Percentiles rank a stretch among this genome's conserved stretches.
These are phyloP conservation scores for Anser cygnoides DNA, from an alignment of 2,113 vertebrate genomes.

Conservation along the genomic window DNA sequence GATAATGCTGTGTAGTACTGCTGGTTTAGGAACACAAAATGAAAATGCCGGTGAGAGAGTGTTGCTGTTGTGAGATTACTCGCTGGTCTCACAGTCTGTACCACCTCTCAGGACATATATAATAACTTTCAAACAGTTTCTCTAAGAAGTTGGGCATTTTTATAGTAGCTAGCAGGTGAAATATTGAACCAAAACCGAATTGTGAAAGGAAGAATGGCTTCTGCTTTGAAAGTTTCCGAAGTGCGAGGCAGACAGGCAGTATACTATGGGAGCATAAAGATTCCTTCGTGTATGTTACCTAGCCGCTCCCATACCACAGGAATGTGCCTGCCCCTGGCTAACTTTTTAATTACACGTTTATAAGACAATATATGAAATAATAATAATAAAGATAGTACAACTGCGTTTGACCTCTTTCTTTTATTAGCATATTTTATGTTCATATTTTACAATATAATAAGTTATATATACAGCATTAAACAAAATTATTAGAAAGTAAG, in stretches of 20 bases:
- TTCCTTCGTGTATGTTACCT: constrained; percentile 56
- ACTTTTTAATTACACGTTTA: constrained; percentile 67
- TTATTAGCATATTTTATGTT: constrained; percentile 73
- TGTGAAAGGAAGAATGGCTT: background rate
- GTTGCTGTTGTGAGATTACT: background rate
- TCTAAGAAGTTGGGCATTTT: background rate
- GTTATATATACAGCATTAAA: constrained; percentile 81
- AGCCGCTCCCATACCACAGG: constrained; percentile 58
- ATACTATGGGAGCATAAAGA: constrained; percentile 47
- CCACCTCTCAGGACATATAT: background rate
- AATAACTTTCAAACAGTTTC: background rate
- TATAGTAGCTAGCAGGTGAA: background rate
- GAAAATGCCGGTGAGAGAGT: background rate
- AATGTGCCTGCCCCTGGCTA: constrained; percentile 62
- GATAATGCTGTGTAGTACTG: background rate
- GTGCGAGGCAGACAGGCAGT: constrained; percentile 53
- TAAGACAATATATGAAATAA: constrained; percentile 13
- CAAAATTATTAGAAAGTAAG: constrained; percentile 72
- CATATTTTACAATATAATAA: constrained; percentile 81
- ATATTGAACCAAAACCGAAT: background rate
- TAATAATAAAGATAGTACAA: background rate
- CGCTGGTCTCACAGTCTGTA: background rate
- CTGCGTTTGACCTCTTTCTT: constrained; percentile 12
- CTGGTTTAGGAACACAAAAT: background rate
- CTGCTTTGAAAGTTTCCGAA: background rate